Percentiles rank a stretch among this genome's conserved stretches.
Evolutionary conservation across 2,797 vertebrate genomes (phyloP).

Genomic region (Tangara arthus): DNA sequence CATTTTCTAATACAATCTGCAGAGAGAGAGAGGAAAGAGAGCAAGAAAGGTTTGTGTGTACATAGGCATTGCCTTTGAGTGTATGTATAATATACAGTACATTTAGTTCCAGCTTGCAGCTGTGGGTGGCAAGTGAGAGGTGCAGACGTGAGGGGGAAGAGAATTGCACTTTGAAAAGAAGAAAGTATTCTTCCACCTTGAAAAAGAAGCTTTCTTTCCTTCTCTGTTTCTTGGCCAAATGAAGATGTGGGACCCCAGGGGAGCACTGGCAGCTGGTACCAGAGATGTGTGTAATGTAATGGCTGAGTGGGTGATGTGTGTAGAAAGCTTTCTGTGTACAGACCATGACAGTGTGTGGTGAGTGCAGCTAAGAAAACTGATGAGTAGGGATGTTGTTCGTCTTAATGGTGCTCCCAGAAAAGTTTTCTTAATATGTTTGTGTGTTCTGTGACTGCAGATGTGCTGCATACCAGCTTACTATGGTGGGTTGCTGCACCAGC

Average conservation of each 20-base stretch:
- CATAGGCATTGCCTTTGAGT: constrained; percentile 17
- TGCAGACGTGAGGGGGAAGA: constrained; percentile 18
- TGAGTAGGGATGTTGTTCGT: background rate
- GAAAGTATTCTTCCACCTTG: background rate
- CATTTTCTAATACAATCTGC: constrained; percentile 44
- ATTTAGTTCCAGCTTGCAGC: constrained; percentile 51
- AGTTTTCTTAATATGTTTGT: background rate
- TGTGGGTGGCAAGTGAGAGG: constrained; percentile 29
- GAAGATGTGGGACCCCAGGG: background rate
- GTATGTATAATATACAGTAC: constrained; percentile 47
- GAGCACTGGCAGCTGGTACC: background rate
- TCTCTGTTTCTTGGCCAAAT: background rate
- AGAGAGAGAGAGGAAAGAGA: background rate
- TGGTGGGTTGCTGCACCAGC: background rate
- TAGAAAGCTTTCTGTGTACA: background rate
- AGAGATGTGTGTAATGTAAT: background rate
- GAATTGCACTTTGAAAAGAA: background rate
- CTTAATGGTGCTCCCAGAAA: background rate
- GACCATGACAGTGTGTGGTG: background rate
- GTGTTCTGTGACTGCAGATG: background rate
- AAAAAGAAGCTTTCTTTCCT: background rate
- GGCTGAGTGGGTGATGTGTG: background rate
- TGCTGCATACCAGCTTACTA: background rate
- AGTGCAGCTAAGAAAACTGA: background rate
- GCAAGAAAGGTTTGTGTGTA: background rate